Evolutionary conservation across 2,113 vertebrate species (phyloP).

Genomic region (Caloenas nicobarica): DNA sequence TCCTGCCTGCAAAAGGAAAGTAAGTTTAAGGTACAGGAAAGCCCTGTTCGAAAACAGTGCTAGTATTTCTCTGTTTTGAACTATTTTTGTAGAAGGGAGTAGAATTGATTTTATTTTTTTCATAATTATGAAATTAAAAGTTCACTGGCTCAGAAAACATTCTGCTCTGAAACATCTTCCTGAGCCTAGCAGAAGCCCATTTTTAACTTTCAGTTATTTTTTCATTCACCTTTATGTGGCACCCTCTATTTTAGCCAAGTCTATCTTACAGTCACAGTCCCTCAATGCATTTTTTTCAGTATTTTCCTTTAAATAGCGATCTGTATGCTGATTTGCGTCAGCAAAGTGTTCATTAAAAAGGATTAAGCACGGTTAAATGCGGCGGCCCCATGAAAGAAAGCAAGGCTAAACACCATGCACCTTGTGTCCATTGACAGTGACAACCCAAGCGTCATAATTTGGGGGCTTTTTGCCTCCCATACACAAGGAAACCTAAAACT

Average conservation of each 20-base stretch:
- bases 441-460: background rate
- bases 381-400: background rate
- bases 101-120: background rate
- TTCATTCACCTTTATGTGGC: background rate
- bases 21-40: background rate
- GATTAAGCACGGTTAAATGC: background rate
- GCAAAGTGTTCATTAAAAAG: conserved; percentile 27
- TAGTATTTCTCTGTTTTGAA: background rate
- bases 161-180: background rate
- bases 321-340: conserved; percentile 7
- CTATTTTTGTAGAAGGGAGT: background rate
- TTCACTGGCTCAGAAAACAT: background rate
- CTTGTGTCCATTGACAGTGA: background rate
- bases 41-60: background rate
- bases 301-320: conserved; percentile 4
- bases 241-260: background rate
- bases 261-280: background rate
- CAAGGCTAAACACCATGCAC: background rate
- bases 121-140: background rate
- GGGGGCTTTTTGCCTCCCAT: background rate
- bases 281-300: background rate
- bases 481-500: conserved; percentile 3
- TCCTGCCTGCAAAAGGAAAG: background rate
- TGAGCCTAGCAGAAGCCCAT: background rate
- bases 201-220: background rate